Base-by-base conservation (phyloP, 64 coral and sea anemone species). In the Astreopora myriophthalma region DNA sequence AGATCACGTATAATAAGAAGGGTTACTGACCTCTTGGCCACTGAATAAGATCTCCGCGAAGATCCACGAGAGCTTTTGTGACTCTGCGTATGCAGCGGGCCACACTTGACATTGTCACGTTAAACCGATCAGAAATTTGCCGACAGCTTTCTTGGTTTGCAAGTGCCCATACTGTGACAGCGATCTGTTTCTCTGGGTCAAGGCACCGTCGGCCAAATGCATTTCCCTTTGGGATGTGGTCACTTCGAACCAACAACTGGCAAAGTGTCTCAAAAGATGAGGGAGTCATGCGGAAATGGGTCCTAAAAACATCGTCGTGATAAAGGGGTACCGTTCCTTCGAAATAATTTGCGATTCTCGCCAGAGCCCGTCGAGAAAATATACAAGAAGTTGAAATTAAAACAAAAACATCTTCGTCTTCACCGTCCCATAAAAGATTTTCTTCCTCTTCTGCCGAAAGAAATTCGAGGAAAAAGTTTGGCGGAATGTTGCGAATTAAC, bases 191-290 rank as follows among this genome's bases (percentile, higher is more conserved):
- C 17, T 17, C 19, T 73, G 71, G 30, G 19, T 73, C 33, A 73
- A 73, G 35, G 19, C 30, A 20, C 33, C 22, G 38, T n/a, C n/a
- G 14, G 19, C 73, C 73, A 75, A 75, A 75, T 46, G 6, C 38
- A 75, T 75, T 75, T 46, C 36, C 36, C 73, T 75, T 75, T 27
- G 73, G 73, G 38, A 75, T 75, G 39, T 75, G 73, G 35, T 75
- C 73, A 75, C 73, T 75, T 75, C 17, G 17, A 23, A n/a, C 7
- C 39, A 75, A 25, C 36, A 75, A 75, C 17, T 75, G 38, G 39
- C 35, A 17, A 27, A 75, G 73, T 25, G 12, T 24, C 25, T 75
- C 73, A 75, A 75, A 75, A 10, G 73, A 24, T 8, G 38, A 75
- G 19, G 39, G 12, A 8, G 73, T 44, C 38, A 75, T 75, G 19